A percentile compares a stretch with the other conserved stretches of the same genome.
phyloP scores from a whole-genome alignment of 2,888 invertebrate species.

The Aplocera efformata region DNA sequence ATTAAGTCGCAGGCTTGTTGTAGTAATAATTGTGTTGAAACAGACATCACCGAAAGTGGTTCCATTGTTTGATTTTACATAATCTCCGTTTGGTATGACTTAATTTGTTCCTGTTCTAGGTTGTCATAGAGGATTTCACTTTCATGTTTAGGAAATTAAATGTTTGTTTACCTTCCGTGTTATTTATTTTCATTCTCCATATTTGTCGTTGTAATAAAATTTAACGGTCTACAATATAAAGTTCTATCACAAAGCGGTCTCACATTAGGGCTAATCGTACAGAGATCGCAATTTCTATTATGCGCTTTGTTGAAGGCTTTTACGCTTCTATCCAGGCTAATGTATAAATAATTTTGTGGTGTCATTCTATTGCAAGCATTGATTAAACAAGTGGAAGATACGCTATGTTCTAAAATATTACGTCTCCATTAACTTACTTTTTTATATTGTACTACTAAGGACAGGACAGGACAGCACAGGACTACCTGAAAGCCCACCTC shows the following conservation, averaged over 20 bases:
- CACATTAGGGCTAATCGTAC: constrained; percentile 36
- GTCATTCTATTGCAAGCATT: constrained; percentile 9
- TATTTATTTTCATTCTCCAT: neutral
- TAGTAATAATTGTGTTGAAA: no score
- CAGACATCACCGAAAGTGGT: no score
- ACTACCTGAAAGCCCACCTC: no score
- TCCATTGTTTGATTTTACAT: neutral
- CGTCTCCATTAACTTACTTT: no score
- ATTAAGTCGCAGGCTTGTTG: no score
- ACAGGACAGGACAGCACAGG: no score
- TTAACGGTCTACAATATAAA: constrained; percentile 40
- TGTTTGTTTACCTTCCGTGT: neutral
- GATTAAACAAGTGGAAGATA: no score
- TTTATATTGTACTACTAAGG: no score
- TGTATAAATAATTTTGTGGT: constrained; percentile 24
- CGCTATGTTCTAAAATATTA: no score
- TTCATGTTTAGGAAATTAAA: neutral
- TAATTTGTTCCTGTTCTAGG: no score
- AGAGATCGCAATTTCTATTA: constrained; percentile 35
- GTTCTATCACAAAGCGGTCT: constrained; percentile 22
- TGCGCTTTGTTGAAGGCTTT: constrained; percentile 21
- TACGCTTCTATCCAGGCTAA: constrained; percentile 20
- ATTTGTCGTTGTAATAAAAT: constrained; percentile 25
- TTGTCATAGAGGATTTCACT: constrained; percentile 2
- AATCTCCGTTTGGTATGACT: no score